A percentile compares a stretch with the other conserved stretches of the same genome.
These are phyloP conservation scores for Hippocampus abdominalis DNA, from an alignment of 2,113 vertebrate genomes.

Conservation along the genomic window DNA sequence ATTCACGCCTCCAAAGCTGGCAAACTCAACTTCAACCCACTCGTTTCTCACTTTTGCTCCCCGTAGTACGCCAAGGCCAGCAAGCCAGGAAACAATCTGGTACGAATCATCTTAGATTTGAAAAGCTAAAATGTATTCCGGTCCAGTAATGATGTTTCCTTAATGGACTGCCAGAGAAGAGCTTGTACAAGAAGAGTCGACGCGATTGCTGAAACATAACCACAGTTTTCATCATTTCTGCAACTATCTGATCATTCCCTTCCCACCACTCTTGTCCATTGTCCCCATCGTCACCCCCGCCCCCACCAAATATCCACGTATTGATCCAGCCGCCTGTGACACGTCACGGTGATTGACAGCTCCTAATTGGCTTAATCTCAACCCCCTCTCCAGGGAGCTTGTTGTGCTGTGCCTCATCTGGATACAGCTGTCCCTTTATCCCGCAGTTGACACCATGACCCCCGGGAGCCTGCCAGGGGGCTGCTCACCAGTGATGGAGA, in stretches of 20 bases:
- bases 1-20: background rate
- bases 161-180: background rate
- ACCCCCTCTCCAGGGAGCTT: slow-evolving; percentile 33
- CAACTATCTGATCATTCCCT: background rate
- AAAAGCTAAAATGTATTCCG: background rate
- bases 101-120: background rate
- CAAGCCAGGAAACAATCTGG: background rate
- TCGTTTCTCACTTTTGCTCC: background rate
- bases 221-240: background rate
- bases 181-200: background rate
- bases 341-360: slow-evolving; percentile 59
- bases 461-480: slow-evolving; percentile 18
- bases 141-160: background rate
- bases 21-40: background rate
- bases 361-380: slow-evolving; percentile 68
- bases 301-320: slow-evolving; percentile 36
- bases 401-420: slow-evolving; percentile 48
- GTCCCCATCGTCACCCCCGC: background rate
- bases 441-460: slow-evolving; percentile 57
- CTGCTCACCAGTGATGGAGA: slow-evolving; percentile 2
- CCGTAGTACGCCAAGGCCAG: background rate
- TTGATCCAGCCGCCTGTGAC: slow-evolving; percentile 55
- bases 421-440: slow-evolving; percentile 70
- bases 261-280: background rate
- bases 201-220: background rate